These are phyloP conservation scores for Colletes latitarsis DNA, from an alignment of 1,140 invertebrate genomes.

Conservation along the genomic window DNA sequence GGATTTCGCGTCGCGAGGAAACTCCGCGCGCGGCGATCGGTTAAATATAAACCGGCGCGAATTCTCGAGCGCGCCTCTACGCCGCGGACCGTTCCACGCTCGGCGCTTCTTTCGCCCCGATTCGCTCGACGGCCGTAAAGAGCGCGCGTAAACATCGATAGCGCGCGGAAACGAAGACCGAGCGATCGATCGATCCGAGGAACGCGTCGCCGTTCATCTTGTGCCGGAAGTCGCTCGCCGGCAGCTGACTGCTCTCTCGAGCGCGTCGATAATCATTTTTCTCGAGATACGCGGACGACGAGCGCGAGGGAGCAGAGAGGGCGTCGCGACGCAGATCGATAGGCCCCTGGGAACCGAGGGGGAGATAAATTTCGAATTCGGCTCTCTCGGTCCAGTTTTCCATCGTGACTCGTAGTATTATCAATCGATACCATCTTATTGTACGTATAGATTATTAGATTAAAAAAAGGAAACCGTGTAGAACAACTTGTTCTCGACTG, in stretches of 20 bases:
- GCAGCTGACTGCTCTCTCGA: too few species aligned
- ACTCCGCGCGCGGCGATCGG: constrained; percentile 7
- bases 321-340: neutral
- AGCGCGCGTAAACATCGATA: constrained; percentile 8
- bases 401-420: too few species aligned
- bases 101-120: neutral
- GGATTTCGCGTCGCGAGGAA: constrained; percentile 17
- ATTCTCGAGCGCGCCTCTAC: constrained; percentile 8
- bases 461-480: too few species aligned
- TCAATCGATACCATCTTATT: too few species aligned
- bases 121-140: neutral
- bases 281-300: neutral
- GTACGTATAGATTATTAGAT: too few species aligned
- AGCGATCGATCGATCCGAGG: neutral
- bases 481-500: too few species aligned
- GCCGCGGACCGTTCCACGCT: neutral
- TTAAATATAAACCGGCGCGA: constrained; percentile 42
- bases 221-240: too few species aligned
- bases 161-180: neutral
- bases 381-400: neutral
- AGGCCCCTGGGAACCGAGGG: neutral
- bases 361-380: neutral
- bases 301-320: too few species aligned
- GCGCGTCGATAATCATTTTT: constrained; percentile 2
- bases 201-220: too few species aligned